phyloP scores from a whole-genome alignment of 2,113 vertebrate species.

The Oostethus manadensis region DNA sequence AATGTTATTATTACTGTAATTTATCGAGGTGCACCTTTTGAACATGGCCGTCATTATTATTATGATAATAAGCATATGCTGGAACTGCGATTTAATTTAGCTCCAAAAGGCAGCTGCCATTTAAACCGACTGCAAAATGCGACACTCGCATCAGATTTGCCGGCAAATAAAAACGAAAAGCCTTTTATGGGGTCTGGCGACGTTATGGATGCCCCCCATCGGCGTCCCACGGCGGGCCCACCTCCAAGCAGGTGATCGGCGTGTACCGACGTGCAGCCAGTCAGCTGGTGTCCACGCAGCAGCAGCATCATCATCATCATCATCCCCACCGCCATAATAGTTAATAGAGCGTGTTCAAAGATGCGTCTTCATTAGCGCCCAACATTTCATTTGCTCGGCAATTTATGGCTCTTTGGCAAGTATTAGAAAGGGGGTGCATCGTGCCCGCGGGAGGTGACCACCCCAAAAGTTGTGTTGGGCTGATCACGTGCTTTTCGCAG shows the following conservation, averaged over 20 bases:
- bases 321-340: constrained; percentile 83
- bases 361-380: constrained; percentile 96
- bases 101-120: no score
- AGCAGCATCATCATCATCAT: constrained; percentile 78
- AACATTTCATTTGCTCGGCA: constrained; percentile 99
- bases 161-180: neutral
- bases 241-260: constrained; percentile 90
- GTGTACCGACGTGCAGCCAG: constrained; percentile 81
- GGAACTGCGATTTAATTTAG: no score
- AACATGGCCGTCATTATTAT: no score
- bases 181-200: neutral
- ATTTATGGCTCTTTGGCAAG: constrained; percentile 99
- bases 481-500: constrained; percentile 87
- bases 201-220: constrained; percentile 63
- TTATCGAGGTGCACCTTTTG: no score
- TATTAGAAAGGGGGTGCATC: constrained; percentile 97
- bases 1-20: no score
- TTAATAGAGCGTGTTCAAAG: constrained; percentile 90
- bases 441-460: constrained; percentile 98
- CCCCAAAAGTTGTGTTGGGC: constrained; percentile 92
- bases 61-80: no score
- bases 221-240: constrained; percentile 64
- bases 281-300: constrained; percentile 55
- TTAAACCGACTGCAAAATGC: neutral
- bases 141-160: neutral